A percentile compares a stretch with the other conserved stretches of the same genome.
Evolutionary conservation across 2,888 invertebrate genomes (phyloP).

Genomic region (Ennomos fuscantarius): DNA sequence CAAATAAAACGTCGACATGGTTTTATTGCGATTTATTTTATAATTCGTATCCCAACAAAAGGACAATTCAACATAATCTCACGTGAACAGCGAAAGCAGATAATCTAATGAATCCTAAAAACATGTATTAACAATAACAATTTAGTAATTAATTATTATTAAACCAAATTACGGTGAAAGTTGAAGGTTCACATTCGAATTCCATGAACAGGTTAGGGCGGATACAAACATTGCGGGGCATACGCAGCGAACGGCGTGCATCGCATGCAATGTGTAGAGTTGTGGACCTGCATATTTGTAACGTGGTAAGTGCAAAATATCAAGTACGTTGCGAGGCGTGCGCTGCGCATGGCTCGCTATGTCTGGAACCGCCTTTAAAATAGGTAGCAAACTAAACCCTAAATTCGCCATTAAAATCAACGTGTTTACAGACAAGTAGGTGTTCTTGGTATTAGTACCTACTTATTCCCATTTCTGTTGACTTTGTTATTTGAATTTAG

Average conservation of each 20-base stretch:
- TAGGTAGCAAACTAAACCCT: slow-evolving; percentile 2
- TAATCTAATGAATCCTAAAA: slow-evolving; percentile 29
- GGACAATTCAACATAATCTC: slow-evolving; percentile 64
- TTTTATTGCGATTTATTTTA: slow-evolving; percentile 67
- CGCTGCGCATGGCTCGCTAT: no score
- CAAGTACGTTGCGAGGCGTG: no score
- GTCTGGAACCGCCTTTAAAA: no score
- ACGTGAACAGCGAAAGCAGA: slow-evolving; percentile 58
- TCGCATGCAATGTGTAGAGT: no score
- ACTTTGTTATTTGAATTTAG: neutral
- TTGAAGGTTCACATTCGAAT: slow-evolving; percentile 10
- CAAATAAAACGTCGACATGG: slow-evolving; percentile 33
- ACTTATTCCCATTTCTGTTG: neutral
- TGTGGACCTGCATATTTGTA: no score
- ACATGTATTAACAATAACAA: slow-evolving; percentile 32
- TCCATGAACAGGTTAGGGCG: neutral
- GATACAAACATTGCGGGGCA: no score
- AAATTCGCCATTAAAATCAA: slow-evolving; percentile 1
- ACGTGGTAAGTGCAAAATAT: no score
- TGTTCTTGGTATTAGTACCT: neutral
- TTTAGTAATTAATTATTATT: slow-evolving; percentile 25
- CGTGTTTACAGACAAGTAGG: neutral
- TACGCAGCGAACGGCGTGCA: no score
- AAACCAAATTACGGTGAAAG: slow-evolving; percentile 13
- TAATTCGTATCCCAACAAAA: slow-evolving; percentile 70